These are phyloP conservation scores for Leucosticte australis DNA, from an alignment of 2,113 vertebrate species.

Conservation along the genomic window DNA sequence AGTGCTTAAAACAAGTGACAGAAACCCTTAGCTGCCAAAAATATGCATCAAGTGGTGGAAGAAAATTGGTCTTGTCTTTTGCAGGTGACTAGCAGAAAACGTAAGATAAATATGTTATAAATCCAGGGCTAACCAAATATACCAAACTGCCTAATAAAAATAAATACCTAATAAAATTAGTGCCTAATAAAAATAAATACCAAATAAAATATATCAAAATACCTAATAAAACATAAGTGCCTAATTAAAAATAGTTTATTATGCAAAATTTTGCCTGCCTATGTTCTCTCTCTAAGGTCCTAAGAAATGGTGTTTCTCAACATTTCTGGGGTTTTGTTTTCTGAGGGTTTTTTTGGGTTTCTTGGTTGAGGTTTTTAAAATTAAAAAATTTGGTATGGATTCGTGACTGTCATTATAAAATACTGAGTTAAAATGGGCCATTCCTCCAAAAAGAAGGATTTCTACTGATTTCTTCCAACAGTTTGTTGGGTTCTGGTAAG, in stretches of 20 bases:
- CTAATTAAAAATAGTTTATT: background rate
- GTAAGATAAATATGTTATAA: background rate
- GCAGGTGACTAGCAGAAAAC: background rate
- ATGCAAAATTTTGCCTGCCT: background rate
- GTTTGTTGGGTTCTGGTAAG: constrained; percentile 17
- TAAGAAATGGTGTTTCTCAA: background rate
- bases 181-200: background rate
- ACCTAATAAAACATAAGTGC: background rate
- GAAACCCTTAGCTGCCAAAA: constrained; percentile 31
- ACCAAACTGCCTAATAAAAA: background rate
- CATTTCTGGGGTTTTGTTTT: background rate
- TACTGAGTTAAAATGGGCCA: background rate
- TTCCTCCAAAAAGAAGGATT: background rate
- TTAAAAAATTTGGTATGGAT: background rate
- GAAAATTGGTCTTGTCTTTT: background rate
- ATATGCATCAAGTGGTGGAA: constrained; percentile 21
- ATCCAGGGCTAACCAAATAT: background rate
- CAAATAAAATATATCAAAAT: background rate
- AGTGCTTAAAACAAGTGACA: constrained; percentile 16
- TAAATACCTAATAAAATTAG: background rate
- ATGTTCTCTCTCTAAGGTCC: background rate
- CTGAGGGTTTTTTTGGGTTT: background rate
- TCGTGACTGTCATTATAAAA: background rate
- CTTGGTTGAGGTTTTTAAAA: background rate
- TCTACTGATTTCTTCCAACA: constrained; percentile 9